Conservation (phyloP, 92 coral and sea anemone genomes). For the Muricea muricata region DNA sequence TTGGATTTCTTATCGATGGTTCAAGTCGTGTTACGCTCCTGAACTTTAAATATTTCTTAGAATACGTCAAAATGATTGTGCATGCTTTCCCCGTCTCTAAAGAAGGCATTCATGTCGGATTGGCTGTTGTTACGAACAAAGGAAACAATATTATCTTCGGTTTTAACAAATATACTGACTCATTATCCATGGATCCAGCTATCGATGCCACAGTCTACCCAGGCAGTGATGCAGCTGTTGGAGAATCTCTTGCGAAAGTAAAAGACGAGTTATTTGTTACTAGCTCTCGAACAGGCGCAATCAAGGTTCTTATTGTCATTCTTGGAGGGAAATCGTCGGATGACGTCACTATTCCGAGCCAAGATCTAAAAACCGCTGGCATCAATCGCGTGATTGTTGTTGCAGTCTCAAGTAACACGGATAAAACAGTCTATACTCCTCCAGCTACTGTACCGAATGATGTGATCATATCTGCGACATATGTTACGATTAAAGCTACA, state of each 20-base stretch:
- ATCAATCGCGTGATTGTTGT: constrained; percentile 40
- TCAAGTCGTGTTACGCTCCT: constrained; percentile 70
- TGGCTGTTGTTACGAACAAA: constrained; percentile 72
- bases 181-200: constrained; percentile 71
- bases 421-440: constrained; percentile 20
- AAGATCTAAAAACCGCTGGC: constrained; percentile 28
- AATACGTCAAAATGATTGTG: constrained; percentile 77
- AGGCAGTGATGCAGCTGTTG: constrained; percentile 69
- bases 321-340: constrained; percentile 79
- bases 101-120: constrained; percentile 75
- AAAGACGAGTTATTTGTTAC: constrained; percentile 71
- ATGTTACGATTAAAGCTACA: constrained; percentile 2
- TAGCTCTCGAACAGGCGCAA: constrained; percentile 53
- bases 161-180: constrained; percentile 78
- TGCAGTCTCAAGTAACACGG: constrained; percentile 9
- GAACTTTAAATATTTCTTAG: constrained; percentile 71
- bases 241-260: constrained; percentile 67
- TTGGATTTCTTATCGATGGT: constrained; percentile 87
- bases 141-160: constrained; percentile 71
- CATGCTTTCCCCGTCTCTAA: constrained; percentile 79
- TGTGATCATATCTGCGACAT: constrained; percentile 28
- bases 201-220: constrained; percentile 75
- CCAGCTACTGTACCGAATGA: constrained; percentile 28
- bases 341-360: constrained; percentile 57
- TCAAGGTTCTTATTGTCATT: constrained; percentile 65